Base-by-base conservation (phyloP, 2,888 invertebrate genomes). In the Argyresthia goedartella region DNA sequence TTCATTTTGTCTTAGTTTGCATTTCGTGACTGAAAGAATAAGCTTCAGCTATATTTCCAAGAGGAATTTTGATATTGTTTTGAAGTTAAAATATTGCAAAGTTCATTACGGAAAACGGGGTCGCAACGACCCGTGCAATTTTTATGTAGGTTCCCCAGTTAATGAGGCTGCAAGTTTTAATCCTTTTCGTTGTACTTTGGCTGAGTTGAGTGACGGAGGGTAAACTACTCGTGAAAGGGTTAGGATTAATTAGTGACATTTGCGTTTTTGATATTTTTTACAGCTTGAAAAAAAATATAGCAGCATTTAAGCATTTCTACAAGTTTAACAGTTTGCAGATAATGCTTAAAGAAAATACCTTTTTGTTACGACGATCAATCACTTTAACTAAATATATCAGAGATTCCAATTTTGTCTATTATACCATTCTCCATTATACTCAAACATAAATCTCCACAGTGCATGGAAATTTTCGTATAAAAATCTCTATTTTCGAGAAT, bases 151-250 rank as follows among this genome's bases (percentile, higher is more conserved):
- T 65, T 67, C 68, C 64, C 55, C 41, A 67, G 67, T 70, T 81
- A 82, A 81, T 81, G 81, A 81, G 71, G 65, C 79, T 58, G 60
- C 7, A 36, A 75, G 60, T 67, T 68, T 59, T 63, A 72, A 68
- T 71, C 68, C 69, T 72, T 68, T 68, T 61, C 64, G 63, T 60
- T 56, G n/a, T 44, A n/a, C 61, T 61, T 59, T 62, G 59, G 57
- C 56, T 54, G 14, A 14, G 36, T 46, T 47, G 41, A 42, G 50
- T 54, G 55, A 57, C 58, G 62, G 51, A 59, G 65, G 25, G 25
- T 25, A 73, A 85, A 84, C 81, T 71, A 69, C 75, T 81, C 82
- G 81, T 84, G 82, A 85, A 85, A 84, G 84, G 84, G 78, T 79
- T 25, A 78, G 77, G 82, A 84, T 82, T 84, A 79, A 85, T 85